Evolutionary conservation across 2,888 invertebrate genomes (phyloP).

Genomic region (Lasioglossum malachurum): DNA sequence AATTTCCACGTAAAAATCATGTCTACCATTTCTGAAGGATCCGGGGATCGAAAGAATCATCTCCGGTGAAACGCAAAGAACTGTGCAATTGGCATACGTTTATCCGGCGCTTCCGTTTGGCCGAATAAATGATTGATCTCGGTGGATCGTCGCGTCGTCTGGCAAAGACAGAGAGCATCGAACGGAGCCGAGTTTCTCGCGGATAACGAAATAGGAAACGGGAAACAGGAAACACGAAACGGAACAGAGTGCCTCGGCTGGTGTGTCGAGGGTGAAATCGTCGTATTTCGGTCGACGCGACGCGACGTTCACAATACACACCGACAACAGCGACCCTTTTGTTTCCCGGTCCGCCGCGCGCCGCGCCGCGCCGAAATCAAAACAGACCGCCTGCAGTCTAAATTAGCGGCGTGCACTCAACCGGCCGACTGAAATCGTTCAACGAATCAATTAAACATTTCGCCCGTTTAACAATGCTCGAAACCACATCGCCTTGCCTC

Average conservation of each 20-base stretch:
- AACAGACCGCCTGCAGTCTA: conserved; percentile 44
- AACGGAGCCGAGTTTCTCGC: neutral
- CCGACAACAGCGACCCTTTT: conserved; percentile 51
- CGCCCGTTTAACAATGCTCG: neutral
- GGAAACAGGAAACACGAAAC: conserved; percentile 4
- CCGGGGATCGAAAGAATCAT: neutral
- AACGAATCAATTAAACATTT: conserved; percentile 36
- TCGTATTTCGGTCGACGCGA: conserved; percentile 48
- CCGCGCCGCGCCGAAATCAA: conserved; percentile 29
- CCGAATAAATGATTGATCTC: neutral
- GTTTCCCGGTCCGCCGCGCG: conserved; percentile 25
- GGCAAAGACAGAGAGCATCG: neutral
- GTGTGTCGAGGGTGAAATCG: conserved; percentile 40
- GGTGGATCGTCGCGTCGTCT: neutral
- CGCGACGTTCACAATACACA: conserved; percentile 39
- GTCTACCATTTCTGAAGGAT: neutral
- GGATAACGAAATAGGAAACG: neutral
- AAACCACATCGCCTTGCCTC: neutral
- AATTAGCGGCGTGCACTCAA: conserved; percentile 43
- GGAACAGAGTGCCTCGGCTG: conserved; percentile 36
- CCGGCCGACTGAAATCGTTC: conserved; percentile 27
- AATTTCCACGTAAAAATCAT: too few relatives aligned
- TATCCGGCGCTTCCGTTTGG: neutral
- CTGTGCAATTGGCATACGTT: neutral
- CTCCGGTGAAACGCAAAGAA: neutral